Percentiles rank a stretch among this genome's conserved stretches.
Evolutionary conservation across 2,888 invertebrate genomes (phyloP).

Genomic region (Chrysomela aeneicollis): DNA sequence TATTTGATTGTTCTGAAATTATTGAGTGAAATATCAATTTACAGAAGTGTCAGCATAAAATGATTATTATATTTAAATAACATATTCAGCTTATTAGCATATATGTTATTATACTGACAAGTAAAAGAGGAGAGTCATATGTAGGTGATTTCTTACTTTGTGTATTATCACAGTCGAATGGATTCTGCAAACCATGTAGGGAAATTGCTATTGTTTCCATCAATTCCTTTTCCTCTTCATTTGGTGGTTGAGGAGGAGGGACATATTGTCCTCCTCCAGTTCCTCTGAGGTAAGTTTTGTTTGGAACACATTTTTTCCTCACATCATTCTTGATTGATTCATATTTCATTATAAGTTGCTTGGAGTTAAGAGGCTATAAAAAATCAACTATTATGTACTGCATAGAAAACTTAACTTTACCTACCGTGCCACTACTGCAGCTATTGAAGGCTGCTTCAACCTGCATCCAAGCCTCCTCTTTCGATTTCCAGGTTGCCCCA

Average conservation of each 20-base stretch:
- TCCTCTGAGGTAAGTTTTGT: not conserved
- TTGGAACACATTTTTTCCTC: not conserved
- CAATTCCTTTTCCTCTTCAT: not conserved
- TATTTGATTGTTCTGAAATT: too few species aligned
- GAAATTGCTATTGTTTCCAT: not conserved
- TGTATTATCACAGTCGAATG: not conserved
- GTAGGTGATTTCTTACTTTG: not conserved
- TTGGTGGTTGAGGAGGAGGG: not conserved
- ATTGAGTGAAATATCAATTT: too few species aligned
- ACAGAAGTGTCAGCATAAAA: too few species aligned
- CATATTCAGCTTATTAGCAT: too few species aligned
- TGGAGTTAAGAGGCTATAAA: not conserved
- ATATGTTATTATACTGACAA: too few species aligned
- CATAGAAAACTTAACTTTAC: not conserved
- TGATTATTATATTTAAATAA: too few species aligned
- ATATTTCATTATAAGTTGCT: not conserved
- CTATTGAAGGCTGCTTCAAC: too few species aligned
- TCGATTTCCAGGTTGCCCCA: slow-evolving; percentile 14
- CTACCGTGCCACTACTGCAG: not conserved
- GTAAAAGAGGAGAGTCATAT: too few species aligned
- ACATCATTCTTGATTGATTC: not conserved
- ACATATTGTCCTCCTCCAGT: not conserved
- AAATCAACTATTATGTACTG: not conserved
- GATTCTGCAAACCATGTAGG: not conserved
- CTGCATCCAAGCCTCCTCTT: not conserved